phyloP scores from a whole-genome alignment of 2,888 invertebrate genomes.

The Hirtodrosophila trivittata region DNA sequence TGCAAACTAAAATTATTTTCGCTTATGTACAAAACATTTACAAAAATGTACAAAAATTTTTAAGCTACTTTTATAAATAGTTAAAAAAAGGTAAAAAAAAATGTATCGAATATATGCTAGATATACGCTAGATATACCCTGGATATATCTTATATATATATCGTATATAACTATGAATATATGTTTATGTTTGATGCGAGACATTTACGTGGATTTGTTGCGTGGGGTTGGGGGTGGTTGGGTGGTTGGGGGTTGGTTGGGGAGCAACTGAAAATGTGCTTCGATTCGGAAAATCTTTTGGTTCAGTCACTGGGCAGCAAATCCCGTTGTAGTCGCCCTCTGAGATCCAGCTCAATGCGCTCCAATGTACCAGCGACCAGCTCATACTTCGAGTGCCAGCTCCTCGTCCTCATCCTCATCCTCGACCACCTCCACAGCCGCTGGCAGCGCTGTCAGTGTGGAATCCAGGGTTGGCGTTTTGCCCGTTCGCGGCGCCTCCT shows the following conservation, averaged over 20 bases:
- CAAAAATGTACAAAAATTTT: constrained; percentile 69
- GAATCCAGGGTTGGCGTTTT: constrained; percentile 23
- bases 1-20: too few relatives aligned
- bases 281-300: constrained; percentile 6
- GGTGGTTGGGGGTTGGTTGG: too few relatives aligned
- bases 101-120: constrained; percentile 10
- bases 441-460: background rate
- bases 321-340: constrained; percentile 27
- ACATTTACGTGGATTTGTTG: constrained; percentile 19
- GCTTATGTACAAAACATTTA: constrained; percentile 71
- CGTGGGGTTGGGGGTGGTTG: background rate
- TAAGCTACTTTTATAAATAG: constrained; percentile 50
- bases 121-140: constrained; percentile 24
- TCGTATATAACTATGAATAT: background rate
- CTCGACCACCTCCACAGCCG: constrained; percentile 20
- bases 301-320: constrained; percentile 24
- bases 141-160: constrained; percentile 38
- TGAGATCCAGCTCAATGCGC: constrained; percentile 60
- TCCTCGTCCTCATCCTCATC: constrained; percentile 46
- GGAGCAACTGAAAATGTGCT: constrained; percentile 12
- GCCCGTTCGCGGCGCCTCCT: constrained; percentile 34
- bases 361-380: background rate
- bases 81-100: constrained; percentile 35
- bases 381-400: constrained; percentile 64
- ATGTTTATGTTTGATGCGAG: constrained; percentile 21